A percentile compares a stretch with the other conserved stretches of the same genome.
These are phyloP conservation scores for Rambutsinella grinnellia DNA, from an alignment of 2,888 invertebrate species.

Conservation along the genomic window DNA sequence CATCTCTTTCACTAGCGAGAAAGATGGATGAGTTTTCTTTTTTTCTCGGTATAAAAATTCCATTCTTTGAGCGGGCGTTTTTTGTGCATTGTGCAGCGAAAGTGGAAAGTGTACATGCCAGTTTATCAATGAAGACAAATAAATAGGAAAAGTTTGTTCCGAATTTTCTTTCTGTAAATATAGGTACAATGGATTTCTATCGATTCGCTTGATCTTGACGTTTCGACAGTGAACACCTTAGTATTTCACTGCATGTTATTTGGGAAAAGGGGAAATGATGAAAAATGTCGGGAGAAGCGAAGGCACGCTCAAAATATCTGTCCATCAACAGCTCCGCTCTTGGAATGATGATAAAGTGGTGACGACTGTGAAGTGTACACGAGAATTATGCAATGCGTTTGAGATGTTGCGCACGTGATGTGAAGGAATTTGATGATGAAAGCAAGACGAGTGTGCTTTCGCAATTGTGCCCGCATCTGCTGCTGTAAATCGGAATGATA, in stretches of 20 bases:
- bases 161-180: not conserved
- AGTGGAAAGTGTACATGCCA: not conserved
- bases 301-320: too few relatives aligned
- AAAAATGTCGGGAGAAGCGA: too few relatives aligned
- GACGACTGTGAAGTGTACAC: too few relatives aligned
- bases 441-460: too few relatives aligned
- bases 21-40: constrained; percentile 33
- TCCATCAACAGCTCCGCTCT: too few relatives aligned
- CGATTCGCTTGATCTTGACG: constrained; percentile 13
- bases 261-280: not conserved
- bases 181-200: not conserved
- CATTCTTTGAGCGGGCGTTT: not conserved
- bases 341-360: too few relatives aligned
- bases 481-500: too few relatives aligned
- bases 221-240: constrained; percentile 16
- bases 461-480: too few relatives aligned
- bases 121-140: not conserved
- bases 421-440: too few relatives aligned
- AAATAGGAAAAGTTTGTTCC: not conserved
- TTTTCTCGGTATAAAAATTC: not conserved
- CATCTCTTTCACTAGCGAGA: not conserved
- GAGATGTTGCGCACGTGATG: too few relatives aligned
- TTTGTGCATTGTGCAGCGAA: not conserved
- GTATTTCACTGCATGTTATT: too few relatives aligned
- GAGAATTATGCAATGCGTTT: too few relatives aligned